Conservation (phyloP, 2,888 invertebrate species). For the Lucinisca nassula region DNA sequence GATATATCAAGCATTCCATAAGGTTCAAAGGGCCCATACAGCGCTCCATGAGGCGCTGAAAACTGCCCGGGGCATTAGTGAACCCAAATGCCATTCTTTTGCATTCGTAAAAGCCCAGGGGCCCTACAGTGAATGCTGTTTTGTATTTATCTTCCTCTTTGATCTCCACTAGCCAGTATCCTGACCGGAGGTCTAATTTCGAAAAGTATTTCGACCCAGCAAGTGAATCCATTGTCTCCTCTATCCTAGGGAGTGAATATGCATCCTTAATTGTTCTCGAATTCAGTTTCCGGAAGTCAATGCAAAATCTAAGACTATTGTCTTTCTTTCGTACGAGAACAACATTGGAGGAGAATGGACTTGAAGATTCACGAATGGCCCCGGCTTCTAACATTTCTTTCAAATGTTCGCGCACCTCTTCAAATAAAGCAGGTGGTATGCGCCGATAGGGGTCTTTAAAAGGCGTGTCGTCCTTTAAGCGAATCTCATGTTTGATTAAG, state of each 20-base stretch:
- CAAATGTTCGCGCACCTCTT: background rate
- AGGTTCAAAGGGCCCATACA: background rate
- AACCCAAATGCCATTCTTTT: background rate
- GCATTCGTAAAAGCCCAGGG: background rate
- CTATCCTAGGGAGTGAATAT: background rate
- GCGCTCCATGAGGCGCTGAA: background rate
- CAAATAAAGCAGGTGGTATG: background rate
- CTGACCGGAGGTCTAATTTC: background rate
- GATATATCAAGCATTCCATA: slow-evolving; percentile 7
- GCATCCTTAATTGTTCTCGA: background rate
- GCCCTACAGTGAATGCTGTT: background rate
- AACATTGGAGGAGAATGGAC: too few species aligned
- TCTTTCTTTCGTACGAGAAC: too few species aligned
- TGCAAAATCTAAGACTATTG: too few species aligned
- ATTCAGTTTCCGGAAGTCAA: background rate
- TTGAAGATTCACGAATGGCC: too few species aligned
- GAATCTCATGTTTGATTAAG: background rate
- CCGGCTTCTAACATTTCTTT: too few species aligned
- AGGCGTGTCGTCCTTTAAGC: background rate
- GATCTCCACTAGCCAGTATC: background rate
- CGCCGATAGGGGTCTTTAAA: background rate
- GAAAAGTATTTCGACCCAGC: background rate
- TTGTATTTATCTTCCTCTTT: background rate
- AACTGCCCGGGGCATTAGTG: too few species aligned
- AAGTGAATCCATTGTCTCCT: background rate